Evolutionary conservation across 2,797 vertebrate species (phyloP), one percentile per base, ranked within the genome.

Genomic region (Garrulus glandarius): DNA sequence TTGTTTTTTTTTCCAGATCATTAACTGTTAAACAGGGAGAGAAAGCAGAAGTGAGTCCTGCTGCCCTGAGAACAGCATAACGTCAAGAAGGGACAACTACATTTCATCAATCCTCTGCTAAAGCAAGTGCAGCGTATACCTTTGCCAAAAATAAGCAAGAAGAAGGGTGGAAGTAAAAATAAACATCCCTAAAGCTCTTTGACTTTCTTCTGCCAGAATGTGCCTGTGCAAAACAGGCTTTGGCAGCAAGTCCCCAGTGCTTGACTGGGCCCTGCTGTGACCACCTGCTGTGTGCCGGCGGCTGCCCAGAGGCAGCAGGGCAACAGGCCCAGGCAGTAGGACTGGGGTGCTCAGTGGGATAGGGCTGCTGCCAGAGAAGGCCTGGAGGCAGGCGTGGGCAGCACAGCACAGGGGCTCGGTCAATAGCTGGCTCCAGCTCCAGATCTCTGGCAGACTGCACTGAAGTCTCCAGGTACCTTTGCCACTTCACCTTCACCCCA

Each of bases 1-100:
- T 65, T 27, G 11, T 43, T 89, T 75, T 86, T 89, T 87, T 97
- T 96, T 94, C 92, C 94, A 94, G 72, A 84, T 95, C 95, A 92
- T 96, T 95, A 95, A 95, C 92, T 95, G 94, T 96, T 97, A 94
- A 97, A 90, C 55, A 92, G 90, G 57, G 94, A 96, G 82, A 64
- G 71, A 92, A 81, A 82, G 78, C 84, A 96, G 84, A 50, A 91
- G 61, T 5, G 1, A 90, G 88, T 79, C 55, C 83, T 2, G 32
- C 59, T 59, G 76, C 69, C 72, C 67, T 41, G 87, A 72, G 70
- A 91, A 39, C 56, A 70, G 60, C 8, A 1, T 5, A 76, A 63
- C 2, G 0, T 88, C 76, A 76, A 29, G 39, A 81, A 68, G 36
- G 21, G 26, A n/a, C 16, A 10, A 55, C 77, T 79, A 65, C 39